Evolutionary conservation across 2,888 invertebrate genomes (phyloP).

Genomic region (Plagiodera versicolora): DNA sequence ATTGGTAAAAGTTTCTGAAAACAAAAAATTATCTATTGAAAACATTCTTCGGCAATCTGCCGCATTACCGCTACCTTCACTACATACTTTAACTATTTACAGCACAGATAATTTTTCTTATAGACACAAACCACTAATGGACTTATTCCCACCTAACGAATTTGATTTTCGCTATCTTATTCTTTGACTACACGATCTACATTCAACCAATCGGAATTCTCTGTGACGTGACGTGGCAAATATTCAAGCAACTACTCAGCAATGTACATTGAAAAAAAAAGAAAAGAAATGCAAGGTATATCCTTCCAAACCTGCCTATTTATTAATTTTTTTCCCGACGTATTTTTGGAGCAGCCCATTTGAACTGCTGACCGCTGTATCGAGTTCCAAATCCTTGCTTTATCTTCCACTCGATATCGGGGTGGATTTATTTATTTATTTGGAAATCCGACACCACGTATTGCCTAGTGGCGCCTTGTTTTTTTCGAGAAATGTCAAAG

Average conservation of each 20-base stretch:
- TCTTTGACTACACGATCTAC: too few relatives aligned
- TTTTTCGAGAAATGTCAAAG: conserved; percentile 35
- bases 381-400: conserved; percentile 12
- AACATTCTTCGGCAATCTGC: conserved; percentile 30
- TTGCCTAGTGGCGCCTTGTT: conserved; percentile 37
- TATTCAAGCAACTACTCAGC: too few relatives aligned
- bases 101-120: conserved; percentile 23
- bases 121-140: conserved; percentile 9
- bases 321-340: too few relatives aligned
- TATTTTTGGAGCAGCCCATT: too few relatives aligned
- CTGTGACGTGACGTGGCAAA: too few relatives aligned
- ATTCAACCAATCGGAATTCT: too few relatives aligned
- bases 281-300: too few relatives aligned
- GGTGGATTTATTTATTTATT: conserved; percentile 24
- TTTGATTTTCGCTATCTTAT: background rate
- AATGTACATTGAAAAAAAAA: too few relatives aligned
- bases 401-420: conserved; percentile 10
- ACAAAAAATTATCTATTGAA: conserved; percentile 21
- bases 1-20: conserved; percentile 22
- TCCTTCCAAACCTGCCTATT: too few relatives aligned
- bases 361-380: background rate
- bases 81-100: conserved; percentile 29
- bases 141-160: background rate
- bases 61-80: conserved; percentile 23
- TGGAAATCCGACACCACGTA: conserved; percentile 36